A percentile compares a stretch with the other conserved stretches of the same genome.
These are phyloP conservation scores for Chlorocebus sabaeus DNA, from an alignment of 2,113 vertebrate genomes.

Conservation along the genomic window DNA sequence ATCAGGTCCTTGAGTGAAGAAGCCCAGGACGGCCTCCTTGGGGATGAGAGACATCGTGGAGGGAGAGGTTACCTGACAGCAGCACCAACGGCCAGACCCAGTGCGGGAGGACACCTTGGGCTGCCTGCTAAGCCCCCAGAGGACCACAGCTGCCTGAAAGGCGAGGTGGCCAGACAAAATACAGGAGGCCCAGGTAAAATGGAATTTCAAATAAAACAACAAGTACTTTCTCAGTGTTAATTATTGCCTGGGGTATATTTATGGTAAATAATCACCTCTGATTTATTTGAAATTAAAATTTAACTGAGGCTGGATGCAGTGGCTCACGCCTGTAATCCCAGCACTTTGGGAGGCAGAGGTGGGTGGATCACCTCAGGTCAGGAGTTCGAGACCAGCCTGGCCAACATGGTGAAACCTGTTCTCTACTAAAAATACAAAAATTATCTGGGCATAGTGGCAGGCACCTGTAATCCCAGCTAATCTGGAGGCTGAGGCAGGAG, in stretches of 20 bases:
- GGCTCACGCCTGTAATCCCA: too few relatives aligned
- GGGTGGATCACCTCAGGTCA: too few relatives aligned
- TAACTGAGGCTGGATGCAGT: background rate
- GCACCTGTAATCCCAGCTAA: too few relatives aligned
- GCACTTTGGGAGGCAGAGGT: too few relatives aligned
- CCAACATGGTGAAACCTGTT: too few relatives aligned
- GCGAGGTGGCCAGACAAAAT: background rate
- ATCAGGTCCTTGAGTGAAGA: background rate
- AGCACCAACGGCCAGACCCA: accelerated
- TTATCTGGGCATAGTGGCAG: too few relatives aligned
- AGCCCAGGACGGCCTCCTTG: background rate
- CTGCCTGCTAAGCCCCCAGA: background rate
- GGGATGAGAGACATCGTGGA: background rate
- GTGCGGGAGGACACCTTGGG: background rate
- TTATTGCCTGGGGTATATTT: background rate
- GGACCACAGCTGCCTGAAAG: accelerated
- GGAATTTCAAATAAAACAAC: background rate
- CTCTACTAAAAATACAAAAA: too few relatives aligned
- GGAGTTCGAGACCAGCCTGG: too few relatives aligned
- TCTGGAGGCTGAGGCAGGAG: too few relatives aligned
- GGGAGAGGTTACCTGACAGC: background rate
- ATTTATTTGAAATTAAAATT: background rate
- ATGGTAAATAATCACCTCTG: background rate
- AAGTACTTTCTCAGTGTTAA: background rate
- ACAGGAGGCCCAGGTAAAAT: accelerated